Conservation (phyloP, 1,140 invertebrate genomes). For the Gerris buenoi region DNA sequence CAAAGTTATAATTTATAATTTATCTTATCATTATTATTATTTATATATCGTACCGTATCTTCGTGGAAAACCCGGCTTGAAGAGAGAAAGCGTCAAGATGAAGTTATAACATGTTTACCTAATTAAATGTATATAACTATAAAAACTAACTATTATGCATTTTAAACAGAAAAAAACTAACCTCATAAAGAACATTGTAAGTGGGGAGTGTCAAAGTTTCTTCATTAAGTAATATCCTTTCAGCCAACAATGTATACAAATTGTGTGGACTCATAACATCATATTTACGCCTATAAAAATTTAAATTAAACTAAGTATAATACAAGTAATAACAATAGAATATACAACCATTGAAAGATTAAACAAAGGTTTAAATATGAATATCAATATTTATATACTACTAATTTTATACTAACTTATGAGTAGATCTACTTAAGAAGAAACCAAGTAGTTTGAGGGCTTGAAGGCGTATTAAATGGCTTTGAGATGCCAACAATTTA, state of each 20-base stretch:
- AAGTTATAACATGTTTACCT: too few species aligned
- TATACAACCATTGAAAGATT: too few species aligned
- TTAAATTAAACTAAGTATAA: too few species aligned
- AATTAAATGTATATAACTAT: too few species aligned
- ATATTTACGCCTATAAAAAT: slow-evolving; percentile 78
- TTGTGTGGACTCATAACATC: slow-evolving; percentile 98
- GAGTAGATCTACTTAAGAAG: slow-evolving; percentile 85
- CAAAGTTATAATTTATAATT: too few species aligned
- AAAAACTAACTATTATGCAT: too few species aligned
- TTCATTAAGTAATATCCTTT: slow-evolving; percentile 76
- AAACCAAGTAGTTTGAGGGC: slow-evolving; percentile 89
- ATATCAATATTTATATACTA: not conserved
- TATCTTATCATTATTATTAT: too few species aligned
- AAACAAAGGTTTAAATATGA: not conserved
- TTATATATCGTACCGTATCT: too few species aligned
- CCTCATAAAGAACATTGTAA: slow-evolving; percentile 98
- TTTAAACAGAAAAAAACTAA: slow-evolving; percentile 31
- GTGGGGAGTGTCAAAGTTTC: slow-evolving; percentile 79
- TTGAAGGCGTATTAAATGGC: slow-evolving; percentile 87
- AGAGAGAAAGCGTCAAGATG: too few species aligned
- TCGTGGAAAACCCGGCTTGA: too few species aligned
- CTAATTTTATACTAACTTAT: slow-evolving; percentile 53
- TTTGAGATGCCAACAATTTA: slow-evolving; percentile 86
- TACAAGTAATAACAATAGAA: too few species aligned
- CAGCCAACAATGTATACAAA: slow-evolving; percentile 88